Percentiles rank a stretch among this genome's conserved stretches.
Evolutionary conservation across 2,888 invertebrate genomes (phyloP).

Genomic region (Tetheella fluctuosa): DNA sequence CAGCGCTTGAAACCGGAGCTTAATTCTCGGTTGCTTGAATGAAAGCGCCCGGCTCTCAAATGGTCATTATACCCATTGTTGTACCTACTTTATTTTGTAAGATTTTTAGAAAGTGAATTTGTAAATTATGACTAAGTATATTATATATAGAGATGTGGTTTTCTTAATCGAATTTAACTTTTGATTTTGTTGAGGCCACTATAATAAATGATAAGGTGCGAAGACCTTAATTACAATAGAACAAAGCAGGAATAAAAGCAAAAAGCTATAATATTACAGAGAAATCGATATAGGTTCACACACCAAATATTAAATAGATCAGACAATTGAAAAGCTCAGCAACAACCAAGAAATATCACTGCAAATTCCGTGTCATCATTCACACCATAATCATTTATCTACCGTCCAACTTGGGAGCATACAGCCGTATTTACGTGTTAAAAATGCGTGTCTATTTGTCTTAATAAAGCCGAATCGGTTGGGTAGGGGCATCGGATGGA

Average conservation of each 20-base stretch:
- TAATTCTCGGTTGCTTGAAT: conserved; percentile 48
- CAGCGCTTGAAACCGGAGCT: conserved; percentile 46
- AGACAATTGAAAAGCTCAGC: conserved; percentile 1
- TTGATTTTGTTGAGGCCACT: too few species aligned
- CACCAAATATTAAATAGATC: neutral
- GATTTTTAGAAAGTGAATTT: neutral
- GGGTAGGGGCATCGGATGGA: conserved; percentile 51
- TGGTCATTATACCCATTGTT: neutral
- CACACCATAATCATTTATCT: conserved; percentile 27
- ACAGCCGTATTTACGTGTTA: conserved; percentile 54
- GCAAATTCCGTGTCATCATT: conserved; percentile 27
- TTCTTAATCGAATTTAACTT: too few species aligned
- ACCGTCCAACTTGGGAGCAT: conserved; percentile 32
- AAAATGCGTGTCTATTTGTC: conserved; percentile 69
- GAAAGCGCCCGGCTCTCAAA: conserved; percentile 33
- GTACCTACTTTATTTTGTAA: neutral
- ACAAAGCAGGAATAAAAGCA: too few species aligned
- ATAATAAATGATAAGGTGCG: too few species aligned
- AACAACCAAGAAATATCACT: neutral
- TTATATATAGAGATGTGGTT: too few species aligned
- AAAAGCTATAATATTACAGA: neutral
- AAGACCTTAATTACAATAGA: too few species aligned
- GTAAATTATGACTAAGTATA: neutral
- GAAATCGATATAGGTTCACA: neutral
- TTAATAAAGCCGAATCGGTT: conserved; percentile 62